Evolutionary conservation across 2,113 vertebrate genomes (phyloP).

Genomic region (Mola mola): DNA sequence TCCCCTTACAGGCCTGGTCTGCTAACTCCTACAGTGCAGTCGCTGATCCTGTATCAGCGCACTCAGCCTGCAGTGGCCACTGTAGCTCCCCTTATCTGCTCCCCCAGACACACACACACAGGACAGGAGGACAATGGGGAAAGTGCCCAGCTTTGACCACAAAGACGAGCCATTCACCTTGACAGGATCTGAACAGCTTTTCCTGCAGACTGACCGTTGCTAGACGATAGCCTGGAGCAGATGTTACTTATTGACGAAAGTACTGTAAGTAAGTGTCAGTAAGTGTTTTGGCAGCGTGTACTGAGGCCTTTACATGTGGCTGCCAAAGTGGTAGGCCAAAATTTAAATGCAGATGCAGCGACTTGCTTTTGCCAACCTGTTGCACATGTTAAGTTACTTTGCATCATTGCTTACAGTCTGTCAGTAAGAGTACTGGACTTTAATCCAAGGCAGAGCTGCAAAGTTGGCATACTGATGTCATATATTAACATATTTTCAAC

Average conservation of each 20-base stretch:
- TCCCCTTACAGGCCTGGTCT: conserved; percentile 43
- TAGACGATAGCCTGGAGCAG: neutral
- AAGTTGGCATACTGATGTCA: too few relatives aligned
- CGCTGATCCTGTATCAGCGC: conserved; percentile 17
- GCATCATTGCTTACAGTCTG: neutral
- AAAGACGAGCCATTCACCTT: conserved; percentile 5
- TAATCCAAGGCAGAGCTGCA: too few relatives aligned
- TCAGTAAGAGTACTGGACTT: too few relatives aligned
- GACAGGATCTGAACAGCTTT: conserved; percentile 2
- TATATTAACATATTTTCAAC: too few relatives aligned
- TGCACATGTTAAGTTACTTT: conserved; percentile 5
- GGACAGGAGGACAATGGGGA: conserved; percentile 28
- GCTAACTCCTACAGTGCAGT: conserved; percentile 39
- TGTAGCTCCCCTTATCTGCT: conserved; percentile 48
- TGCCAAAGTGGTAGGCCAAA: conserved; percentile 1
- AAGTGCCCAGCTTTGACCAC: conserved; percentile 18
- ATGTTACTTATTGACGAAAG: neutral
- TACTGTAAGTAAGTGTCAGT: too few relatives aligned
- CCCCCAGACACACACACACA: conserved; percentile 8
- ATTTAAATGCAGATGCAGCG: conserved; percentile 17
- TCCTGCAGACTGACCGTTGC: neutral
- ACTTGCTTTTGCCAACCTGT: conserved; percentile 9
- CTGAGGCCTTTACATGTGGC: too few relatives aligned
- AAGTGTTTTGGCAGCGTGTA: too few relatives aligned
- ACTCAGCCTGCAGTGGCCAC: conserved; percentile 66